Evolutionary conservation across 1,140 invertebrate genomes (phyloP).

Genomic region (Spodoptera frugiperda): DNA sequence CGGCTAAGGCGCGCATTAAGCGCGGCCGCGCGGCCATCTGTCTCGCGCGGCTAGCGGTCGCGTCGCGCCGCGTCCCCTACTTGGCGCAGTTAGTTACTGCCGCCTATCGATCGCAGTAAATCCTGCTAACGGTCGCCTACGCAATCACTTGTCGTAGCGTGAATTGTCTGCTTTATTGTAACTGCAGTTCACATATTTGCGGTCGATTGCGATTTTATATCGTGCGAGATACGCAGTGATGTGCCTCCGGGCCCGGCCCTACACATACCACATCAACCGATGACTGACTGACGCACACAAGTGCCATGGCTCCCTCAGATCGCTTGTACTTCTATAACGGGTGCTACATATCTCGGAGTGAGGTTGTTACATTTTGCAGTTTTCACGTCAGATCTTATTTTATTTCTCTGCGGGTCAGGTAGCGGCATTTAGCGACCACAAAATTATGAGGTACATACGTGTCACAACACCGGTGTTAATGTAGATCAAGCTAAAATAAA

Average conservation of each 20-base stretch:
- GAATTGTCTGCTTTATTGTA: slow-evolving; percentile 49
- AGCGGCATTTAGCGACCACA: too few relatives aligned
- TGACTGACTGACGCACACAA: too few relatives aligned
- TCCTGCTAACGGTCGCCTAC: slow-evolving; percentile 50
- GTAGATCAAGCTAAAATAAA: too few relatives aligned
- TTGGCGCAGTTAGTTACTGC: slow-evolving; percentile 47
- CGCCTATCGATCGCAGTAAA: slow-evolving; percentile 54
- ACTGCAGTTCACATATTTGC: slow-evolving; percentile 32
- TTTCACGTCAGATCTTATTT: too few relatives aligned
- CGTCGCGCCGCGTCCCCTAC: slow-evolving; percentile 36
- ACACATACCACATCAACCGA: too few relatives aligned
- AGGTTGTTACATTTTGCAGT: too few relatives aligned
- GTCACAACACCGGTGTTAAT: too few relatives aligned
- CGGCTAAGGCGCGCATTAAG: slow-evolving; percentile 44
- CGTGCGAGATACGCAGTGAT: not conserved
- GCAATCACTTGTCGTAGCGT: slow-evolving; percentile 51
- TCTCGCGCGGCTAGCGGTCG: slow-evolving; percentile 43
- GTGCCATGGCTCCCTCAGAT: too few relatives aligned
- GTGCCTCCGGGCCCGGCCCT: not conserved
- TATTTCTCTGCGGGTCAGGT: too few relatives aligned
- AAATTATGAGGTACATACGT: too few relatives aligned
- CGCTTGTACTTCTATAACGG: too few relatives aligned
- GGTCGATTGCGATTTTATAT: not conserved
- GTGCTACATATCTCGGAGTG: too few relatives aligned
- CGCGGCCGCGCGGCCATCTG: slow-evolving; percentile 43